These are phyloP conservation scores for Euborellia annulipes DNA, from an alignment of 1,140 invertebrate species.

Conservation along the genomic window DNA sequence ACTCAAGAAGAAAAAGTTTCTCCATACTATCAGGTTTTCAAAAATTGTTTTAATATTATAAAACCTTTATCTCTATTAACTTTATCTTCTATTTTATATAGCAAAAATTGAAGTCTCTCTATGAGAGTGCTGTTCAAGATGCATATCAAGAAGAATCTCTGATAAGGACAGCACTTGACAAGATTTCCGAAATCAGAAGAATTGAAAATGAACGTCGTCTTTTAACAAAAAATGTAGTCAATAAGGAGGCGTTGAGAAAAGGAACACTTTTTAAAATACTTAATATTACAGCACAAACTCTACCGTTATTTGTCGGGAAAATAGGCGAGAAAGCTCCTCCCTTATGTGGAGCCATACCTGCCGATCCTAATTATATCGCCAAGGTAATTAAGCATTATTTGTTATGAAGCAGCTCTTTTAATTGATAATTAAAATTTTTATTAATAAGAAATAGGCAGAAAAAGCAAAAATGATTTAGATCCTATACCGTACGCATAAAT, in stretches of 20 bases:
- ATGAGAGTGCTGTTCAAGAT: slow-evolving; percentile 62
- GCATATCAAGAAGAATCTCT: slow-evolving; percentile 72
- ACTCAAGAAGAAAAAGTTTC: slow-evolving; percentile 48
- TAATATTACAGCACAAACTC: slow-evolving; percentile 73
- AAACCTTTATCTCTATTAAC: neutral
- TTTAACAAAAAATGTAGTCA: slow-evolving; percentile 63
- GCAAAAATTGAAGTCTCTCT: slow-evolving; percentile 65
- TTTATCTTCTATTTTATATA: slow-evolving; percentile 23
- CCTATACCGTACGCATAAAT: too few species aligned
- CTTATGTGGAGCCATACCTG: slow-evolving; percentile 82
- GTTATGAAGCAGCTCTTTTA: too few species aligned
- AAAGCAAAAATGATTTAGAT: too few species aligned
- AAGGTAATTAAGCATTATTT: too few species aligned
- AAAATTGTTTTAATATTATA: neutral
- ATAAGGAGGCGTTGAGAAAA: slow-evolving; percentile 79
- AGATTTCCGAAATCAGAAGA: slow-evolving; percentile 79
- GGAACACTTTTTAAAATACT: too few species aligned
- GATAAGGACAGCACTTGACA: slow-evolving; percentile 61
- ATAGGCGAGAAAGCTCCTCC: slow-evolving; percentile 72
- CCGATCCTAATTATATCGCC: slow-evolving; percentile 73
- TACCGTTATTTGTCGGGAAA: slow-evolving; percentile 85
- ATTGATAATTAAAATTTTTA: too few species aligned
- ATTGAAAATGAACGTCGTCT: slow-evolving; percentile 78
- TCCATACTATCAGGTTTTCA: slow-evolving; percentile 33
- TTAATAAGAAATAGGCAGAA: too few species aligned